phyloP scores from a whole-genome alignment of 2,888 invertebrate genomes.

The Agrochola lota region DNA sequence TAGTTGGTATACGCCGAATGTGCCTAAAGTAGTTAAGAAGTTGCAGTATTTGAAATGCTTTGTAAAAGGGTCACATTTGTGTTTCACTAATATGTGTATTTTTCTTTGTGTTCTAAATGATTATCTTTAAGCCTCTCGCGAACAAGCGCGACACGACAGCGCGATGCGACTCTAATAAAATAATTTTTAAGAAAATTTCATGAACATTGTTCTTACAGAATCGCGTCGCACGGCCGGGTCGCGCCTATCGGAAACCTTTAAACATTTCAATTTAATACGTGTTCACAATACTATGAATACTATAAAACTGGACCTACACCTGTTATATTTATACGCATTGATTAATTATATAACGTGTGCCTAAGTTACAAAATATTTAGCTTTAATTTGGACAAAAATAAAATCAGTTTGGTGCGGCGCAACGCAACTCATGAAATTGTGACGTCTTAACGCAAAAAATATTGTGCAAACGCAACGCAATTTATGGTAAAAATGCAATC shows the following conservation, averaged over 20 bases:
- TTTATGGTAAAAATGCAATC: neutral
- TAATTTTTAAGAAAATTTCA: too few species aligned
- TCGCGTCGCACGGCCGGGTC: too few species aligned
- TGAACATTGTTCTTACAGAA: too few species aligned
- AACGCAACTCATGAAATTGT: neutral
- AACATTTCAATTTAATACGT: neutral
- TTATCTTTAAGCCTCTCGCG: too few species aligned
- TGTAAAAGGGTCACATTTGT: too few species aligned
- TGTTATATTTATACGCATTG: neutral
- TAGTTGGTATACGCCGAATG: constrained; percentile 11
- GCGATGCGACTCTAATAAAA: too few species aligned
- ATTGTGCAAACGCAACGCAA: too few species aligned
- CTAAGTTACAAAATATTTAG: constrained; percentile 21
- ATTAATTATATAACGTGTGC: constrained; percentile 3
- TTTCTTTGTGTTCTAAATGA: constrained; percentile 9
- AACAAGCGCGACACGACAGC: too few species aligned
- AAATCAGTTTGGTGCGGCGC: neutral
- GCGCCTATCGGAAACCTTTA: too few species aligned
- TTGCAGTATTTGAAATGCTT: constrained; percentile 14
- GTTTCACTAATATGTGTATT: constrained; percentile 1
- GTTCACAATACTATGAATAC: neutral
- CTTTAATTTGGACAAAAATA: constrained; percentile 33
- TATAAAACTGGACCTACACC: neutral
- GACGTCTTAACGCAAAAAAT: neutral
- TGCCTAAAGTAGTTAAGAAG: constrained; percentile 34